phyloP scores from a whole-genome alignment of 2,113 vertebrate species.

The Festucalex cinctus region DNA sequence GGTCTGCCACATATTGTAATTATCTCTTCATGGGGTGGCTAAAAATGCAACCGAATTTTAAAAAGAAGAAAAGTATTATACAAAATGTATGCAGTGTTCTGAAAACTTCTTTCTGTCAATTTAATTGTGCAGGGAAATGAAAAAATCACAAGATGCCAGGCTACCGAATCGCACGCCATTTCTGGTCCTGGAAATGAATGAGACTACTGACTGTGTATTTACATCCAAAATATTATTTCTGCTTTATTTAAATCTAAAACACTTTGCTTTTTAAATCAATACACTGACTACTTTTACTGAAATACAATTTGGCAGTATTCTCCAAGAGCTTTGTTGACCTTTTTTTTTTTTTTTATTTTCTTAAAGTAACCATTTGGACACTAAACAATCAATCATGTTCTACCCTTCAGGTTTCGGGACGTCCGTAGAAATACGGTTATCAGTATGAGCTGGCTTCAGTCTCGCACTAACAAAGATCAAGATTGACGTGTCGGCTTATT shows the following conservation, averaged over 20 bases:
- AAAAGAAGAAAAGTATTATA: constrained; percentile 23
- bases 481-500: not conserved
- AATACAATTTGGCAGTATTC: too few species aligned
- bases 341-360: too few species aligned
- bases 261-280: too few species aligned
- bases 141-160: constrained; percentile 61
- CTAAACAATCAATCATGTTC: too few species aligned
- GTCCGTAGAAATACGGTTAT: not conserved
- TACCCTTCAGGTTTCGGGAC: too few species aligned
- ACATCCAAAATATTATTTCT: too few species aligned
- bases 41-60: constrained; percentile 38
- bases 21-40: constrained; percentile 22
- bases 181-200: too few species aligned
- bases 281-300: too few species aligned
- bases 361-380: too few species aligned
- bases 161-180: too few species aligned
- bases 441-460: not conserved
- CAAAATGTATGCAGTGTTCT: constrained; percentile 38
- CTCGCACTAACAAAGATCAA: not conserved
- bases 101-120: constrained; percentile 27
- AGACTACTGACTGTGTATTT: constrained; percentile 40
- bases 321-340: too few species aligned
- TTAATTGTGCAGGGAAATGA: constrained; percentile 45
- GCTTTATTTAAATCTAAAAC: too few species aligned
- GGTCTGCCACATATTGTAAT: constrained; percentile 34